Base-by-base conservation (phyloP, 1,140 invertebrate species). In the Gonioctena quinquepunctata region DNA sequence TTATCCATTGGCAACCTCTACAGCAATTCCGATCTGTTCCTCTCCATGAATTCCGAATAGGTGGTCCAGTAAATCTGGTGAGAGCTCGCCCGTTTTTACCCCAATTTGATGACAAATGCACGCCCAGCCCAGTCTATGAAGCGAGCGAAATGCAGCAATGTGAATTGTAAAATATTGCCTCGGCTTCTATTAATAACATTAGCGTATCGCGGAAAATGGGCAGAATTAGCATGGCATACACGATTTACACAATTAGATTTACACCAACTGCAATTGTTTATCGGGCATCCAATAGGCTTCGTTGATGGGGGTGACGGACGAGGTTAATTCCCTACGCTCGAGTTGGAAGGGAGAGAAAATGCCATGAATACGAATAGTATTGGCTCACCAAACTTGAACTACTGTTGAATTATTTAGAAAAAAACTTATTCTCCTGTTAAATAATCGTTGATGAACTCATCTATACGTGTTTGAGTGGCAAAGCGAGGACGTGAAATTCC, bases 181-280 rank as follows among this genome's bases (percentile, higher is more conserved):
- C 27, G 18, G 59, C 27, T 28, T 19, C 27, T 33, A 61, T 61
- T 61, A 61, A 33, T 33, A 33, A 28, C 59, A 33, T 61, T 61
- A 61, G 23, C n/a, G n/a, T 23, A 19, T 61, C 25, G 59, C 59
- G 27, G 25, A 61, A 61, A 61, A 61, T 61, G 59, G 25, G 27
- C 26, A 33, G 27, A 61, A 42, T 61, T 61, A 61, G 59, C 59
- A 61, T 33, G 59, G 23, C 18, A 33, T n/a, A 33, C 59, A 61
- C 59, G 25, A 61, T 27, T 61, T 28, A 61, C 59, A 28, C 18
- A 18, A 61, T 61, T 61, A 42, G 23, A 28, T 28, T 19, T 61
- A 61, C 25, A 28, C 59, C 59, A 33, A 33, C 18, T 3, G 59
- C 59, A 33, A 61, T 61, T 61, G 59, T 61, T 61, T 61, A 61